Base-by-base conservation (phyloP, 2,888 invertebrate species). In the Cecidostiba fungosa region DNA sequence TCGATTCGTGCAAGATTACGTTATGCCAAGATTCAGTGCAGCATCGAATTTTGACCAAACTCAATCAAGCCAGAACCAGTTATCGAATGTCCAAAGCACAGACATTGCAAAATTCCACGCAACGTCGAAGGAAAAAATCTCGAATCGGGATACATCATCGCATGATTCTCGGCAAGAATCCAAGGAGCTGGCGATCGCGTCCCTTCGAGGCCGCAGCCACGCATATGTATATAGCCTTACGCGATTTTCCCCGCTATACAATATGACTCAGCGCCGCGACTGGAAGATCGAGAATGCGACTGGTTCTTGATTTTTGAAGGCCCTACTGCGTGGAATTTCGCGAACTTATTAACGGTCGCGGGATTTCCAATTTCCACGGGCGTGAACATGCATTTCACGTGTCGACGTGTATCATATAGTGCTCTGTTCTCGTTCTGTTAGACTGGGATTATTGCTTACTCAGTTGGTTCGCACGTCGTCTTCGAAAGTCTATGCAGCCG, bases 281-380 rank as follows among this genome's bases (percentile, higher is more conserved):
- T 62, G 26, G n/a, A 19, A 3, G 62, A 62, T 62, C 19, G 19
- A 54, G 62, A 62, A 62, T 14, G 66, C 12, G 66, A 29, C 12
- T 66, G 66, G 66, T 10, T 66, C 23, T 26, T 2, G 26, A 66
- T 66, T 66, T 59, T 66, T 26, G 66, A 66, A 66, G 66, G 66
- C 26, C 66, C 66, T 66, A 29, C 12, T 66, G 3, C 26, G 66
- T 66, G n/a, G 29, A 66, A 66, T 66, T 29, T 12, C 62, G 12
- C 62, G 29, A 66, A 26, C 29, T 66, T 29, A 62, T 26, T 23
- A 66, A n/a, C 29, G 0, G 8, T 66, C 62, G 0, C 29, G 62
- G 62, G 62, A 66, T 66, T 66, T 66, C 62, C 62, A 4, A 66
- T 66, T 66, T 66, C 14, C 59, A 59, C 59, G 47, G 2, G n/a